Percentiles rank a stretch among this genome's conserved stretches.
phyloP scores from a whole-genome alignment of 2,888 invertebrate genomes.

The Melieria picta region DNA sequence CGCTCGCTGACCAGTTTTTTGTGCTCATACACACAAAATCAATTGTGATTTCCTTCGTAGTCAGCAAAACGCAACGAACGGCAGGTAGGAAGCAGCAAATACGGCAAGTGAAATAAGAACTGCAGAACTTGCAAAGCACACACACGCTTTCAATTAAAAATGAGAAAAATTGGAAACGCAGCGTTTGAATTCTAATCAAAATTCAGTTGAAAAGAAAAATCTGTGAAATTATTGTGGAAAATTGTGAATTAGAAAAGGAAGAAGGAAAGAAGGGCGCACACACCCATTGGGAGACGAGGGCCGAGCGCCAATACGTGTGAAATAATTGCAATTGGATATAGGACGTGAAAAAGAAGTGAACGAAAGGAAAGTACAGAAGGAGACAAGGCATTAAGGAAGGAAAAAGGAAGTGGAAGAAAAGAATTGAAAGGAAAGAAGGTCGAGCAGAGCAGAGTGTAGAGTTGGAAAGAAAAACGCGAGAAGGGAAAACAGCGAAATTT shows the following conservation, averaged over 20 bases:
- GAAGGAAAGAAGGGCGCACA: not conserved
- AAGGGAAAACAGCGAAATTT: conserved; percentile 19
- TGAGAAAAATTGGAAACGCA: conserved; percentile 21
- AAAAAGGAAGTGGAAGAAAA: too few relatives aligned
- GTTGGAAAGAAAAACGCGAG: not conserved
- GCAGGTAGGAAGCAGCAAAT: conserved; percentile 1
- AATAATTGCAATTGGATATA: not conserved
- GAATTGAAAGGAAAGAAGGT: too few relatives aligned
- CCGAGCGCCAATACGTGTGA: too few relatives aligned
- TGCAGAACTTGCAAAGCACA: not conserved
- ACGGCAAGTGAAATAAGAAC: conserved; percentile 38
- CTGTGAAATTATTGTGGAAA: conserved; percentile 36
- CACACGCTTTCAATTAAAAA: not conserved
- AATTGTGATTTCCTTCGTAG: conserved; percentile 16
- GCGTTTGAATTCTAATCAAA: conserved; percentile 35
- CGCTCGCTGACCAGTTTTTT: not conserved
- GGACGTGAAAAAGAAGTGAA: conserved; percentile 12
- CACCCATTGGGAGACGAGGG: too few relatives aligned
- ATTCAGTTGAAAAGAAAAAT: conserved; percentile 26
- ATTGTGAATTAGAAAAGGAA: conserved; percentile 24
- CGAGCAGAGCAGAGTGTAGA: too few relatives aligned
- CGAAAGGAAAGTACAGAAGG: conserved; percentile 1
- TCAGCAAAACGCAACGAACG: not conserved
- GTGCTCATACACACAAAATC: conserved; percentile 4
- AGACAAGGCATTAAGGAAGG: too few relatives aligned